Base-by-base conservation (phyloP, 2,113 vertebrate genomes). In the Microtus oregoni region DNA sequence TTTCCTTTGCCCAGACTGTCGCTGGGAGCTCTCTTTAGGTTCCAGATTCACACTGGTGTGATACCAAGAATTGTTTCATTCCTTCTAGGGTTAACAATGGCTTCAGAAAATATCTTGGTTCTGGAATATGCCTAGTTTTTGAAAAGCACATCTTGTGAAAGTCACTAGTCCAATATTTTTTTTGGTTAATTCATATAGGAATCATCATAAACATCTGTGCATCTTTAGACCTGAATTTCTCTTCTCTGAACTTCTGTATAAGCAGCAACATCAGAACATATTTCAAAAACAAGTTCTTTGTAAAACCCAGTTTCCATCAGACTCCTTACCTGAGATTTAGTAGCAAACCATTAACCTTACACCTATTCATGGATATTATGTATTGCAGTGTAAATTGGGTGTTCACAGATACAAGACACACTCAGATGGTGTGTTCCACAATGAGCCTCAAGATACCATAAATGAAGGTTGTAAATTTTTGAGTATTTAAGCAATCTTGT, bases 281-380 rank as follows among this genome's bases (percentile, higher is more conserved):
- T 65, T 72, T 89, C 41, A 87, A 22, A 22, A 83, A 55, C 20
- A 73, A 90, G 35, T 63, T 92, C 15, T 85, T 93, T 87, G 7
- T 55, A 82, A 94, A 82, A 82, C 0, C 0, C 20, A 70, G 4
- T 78, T 72, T 94, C 58, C 55, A 38, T 67, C 61, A 77, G 50
- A 19, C 38, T 89, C 65, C 96, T 97, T 95, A 92, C 70, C 89
- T 93, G 88, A 68, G 52, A 92, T 72, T 87, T 58, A 83, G 67
- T 72, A 92, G 52, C 38, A 93, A 95, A 50, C 20, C 47, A 92
- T 86, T 58, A 89, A 94, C 50, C 81, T 91, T 70, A 86, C 0
- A 67, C 38, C 63, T 65, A 68, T 65, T 96, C 61, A 94, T 87
- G 81, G 92, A 91, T 90, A 70, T 72, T 82, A 89, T 30, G 24